These are phyloP conservation scores for Mercenaria mercenaria DNA, from an alignment of 1,140 invertebrate species.

Conservation along the genomic window DNA sequence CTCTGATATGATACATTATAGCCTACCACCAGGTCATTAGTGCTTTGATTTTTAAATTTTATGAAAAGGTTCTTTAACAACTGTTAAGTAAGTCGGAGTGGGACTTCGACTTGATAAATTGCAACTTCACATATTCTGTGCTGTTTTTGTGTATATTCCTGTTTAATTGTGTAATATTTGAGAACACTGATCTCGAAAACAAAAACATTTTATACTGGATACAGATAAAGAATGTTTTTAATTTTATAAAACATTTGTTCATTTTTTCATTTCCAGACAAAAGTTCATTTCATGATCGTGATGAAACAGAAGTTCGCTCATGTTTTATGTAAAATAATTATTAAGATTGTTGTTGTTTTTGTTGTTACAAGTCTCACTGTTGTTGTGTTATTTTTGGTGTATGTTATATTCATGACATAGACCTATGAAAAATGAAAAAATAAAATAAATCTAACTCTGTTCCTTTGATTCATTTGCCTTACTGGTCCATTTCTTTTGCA, in stretches of 20 bases:
- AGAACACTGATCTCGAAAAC: background rate
- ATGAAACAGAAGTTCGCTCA: background rate
- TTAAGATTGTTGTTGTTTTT: background rate
- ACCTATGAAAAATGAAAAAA: background rate
- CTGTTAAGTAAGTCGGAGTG: too few relatives aligned
- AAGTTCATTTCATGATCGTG: background rate
- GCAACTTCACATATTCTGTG: too few relatives aligned
- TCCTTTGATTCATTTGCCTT: too few relatives aligned
- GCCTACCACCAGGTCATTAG: too few relatives aligned
- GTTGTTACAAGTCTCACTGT: background rate
- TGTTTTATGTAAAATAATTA: background rate
- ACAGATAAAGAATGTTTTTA: background rate
- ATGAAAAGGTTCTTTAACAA: too few relatives aligned
- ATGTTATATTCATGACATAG: background rate
- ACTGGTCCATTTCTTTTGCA: too few relatives aligned
- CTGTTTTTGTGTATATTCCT: too few relatives aligned
- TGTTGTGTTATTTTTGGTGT: background rate
- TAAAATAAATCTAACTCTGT: background rate
- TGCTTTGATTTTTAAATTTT: too few relatives aligned
- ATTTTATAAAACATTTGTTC: slow-evolving; percentile 1
- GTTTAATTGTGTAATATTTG: too few relatives aligned
- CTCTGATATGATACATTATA: too few relatives aligned
- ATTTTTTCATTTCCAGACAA: background rate
- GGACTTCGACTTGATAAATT: too few relatives aligned
- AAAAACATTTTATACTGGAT: background rate